Percentiles rank a stretch among this genome's conserved stretches.
Conservation (phyloP, 2,797 vertebrate species). For the Myotis planiceps region DNA sequence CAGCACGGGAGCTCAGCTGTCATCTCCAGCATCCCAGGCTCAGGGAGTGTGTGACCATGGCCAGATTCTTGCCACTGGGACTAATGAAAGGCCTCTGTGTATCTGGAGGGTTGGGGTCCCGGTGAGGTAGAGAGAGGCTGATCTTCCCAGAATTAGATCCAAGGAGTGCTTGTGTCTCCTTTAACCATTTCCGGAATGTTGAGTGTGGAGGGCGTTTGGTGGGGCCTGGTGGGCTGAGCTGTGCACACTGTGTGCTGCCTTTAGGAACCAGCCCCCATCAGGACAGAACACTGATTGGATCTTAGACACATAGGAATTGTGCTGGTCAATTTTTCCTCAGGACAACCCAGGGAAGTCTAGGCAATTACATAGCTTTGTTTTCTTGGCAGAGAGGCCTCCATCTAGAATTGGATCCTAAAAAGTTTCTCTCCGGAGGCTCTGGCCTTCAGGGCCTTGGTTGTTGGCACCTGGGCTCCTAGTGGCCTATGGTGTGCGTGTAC, state of each 20-base stretch:
- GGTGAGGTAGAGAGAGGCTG: background rate
- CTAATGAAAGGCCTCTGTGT: background rate
- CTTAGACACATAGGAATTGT: background rate
- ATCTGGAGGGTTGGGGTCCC: background rate
- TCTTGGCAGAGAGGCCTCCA: background rate
- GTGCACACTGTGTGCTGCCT: background rate
- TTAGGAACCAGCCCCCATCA: background rate
- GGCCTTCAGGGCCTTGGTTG: background rate
- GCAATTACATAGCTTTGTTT: background rate
- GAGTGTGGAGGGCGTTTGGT: background rate
- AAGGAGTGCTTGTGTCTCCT: background rate
- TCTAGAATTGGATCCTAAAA: background rate
- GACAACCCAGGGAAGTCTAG: background rate
- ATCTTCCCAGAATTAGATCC: background rate
- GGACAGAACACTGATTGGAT: no score
- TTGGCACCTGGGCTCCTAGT: background rate
- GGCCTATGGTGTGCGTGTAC: accelerated
- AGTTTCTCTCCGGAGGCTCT: background rate
- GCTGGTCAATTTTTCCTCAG: background rate
- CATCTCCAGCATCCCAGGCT: background rate
- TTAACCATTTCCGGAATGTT: background rate
- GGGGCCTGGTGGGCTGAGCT: background rate
- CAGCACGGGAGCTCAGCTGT: background rate
- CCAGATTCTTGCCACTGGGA: background rate
- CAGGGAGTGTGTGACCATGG: background rate